Evolutionary conservation across 2,113 vertebrate species (phyloP), one percentile per base, ranked within the genome.

Genomic region (Chloropsis cyanopogon): DNA sequence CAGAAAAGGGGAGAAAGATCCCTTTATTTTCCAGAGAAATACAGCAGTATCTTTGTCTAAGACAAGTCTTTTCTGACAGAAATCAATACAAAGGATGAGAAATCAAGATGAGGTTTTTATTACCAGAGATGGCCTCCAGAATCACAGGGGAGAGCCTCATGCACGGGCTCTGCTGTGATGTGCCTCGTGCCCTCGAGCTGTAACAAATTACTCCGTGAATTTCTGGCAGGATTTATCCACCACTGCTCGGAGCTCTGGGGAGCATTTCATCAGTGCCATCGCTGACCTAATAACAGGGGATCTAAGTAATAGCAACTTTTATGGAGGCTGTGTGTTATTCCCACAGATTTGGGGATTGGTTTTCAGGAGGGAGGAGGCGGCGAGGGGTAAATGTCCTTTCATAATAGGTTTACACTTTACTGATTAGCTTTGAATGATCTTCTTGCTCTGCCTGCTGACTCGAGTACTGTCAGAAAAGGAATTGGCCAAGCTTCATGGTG

Each of bases 321-420:
- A 70, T n/a, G 86, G 78, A 59, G 9, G 6, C 69, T 90, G 3
- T 61, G 46, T 22, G 47, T 88, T 84, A 61, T 77, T 96, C 93
- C 87, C 94, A 93, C 61, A 78, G 90, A 87, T 66, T 29, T 39
- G 79, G 91, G 92, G 88, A 92, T 81, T 76, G 83, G 25, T 92
- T 95, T 90, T 93, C 42, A 31, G 71, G 79, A 96, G 92, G 82
- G 63, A 63, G 72, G 44, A 81, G 50, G 50, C 80, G 39, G 90
- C 24, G 4, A 61, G 92, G 93, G 88, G 83, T 65, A 75, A 90
- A 96, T 96, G 96, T 90, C 72, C 92, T 96, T 82, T 94, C 86
- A 37, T 94, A 95, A 97, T 95, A 86, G 86, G 87, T 97, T 95
- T 95, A 89, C 92, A 95, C 94, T 94, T 92, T 92, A 65, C 96